phyloP scores from a whole-genome alignment of 2,888 invertebrate species.

The Dilophus febrilis region DNA sequence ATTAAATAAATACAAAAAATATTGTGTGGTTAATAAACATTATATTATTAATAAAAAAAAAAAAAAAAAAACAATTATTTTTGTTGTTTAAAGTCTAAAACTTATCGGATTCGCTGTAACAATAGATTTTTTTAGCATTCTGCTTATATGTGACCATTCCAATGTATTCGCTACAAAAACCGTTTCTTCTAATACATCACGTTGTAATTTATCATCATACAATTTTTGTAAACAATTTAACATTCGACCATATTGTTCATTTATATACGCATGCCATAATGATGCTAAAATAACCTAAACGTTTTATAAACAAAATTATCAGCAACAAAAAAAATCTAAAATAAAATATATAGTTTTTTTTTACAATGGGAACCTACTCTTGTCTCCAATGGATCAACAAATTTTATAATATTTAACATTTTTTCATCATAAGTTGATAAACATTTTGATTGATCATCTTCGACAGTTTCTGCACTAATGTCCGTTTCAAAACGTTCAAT shows the following conservation, averaged over 20 bases:
- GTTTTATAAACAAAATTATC: no score
- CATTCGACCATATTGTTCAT: constrained; percentile 66
- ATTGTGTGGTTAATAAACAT: no score
- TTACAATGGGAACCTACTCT: constrained; percentile 37
- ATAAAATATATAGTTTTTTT: no score
- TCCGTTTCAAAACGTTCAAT: constrained; percentile 16
- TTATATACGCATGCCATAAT: constrained; percentile 63
- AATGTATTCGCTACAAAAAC: constrained; percentile 18
- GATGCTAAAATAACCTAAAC: constrained; percentile 57
- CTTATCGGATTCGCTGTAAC: constrained; percentile 23
- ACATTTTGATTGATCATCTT: constrained; percentile 11
- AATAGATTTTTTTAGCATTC: constrained; percentile 19
- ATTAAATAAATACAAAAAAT: no score
- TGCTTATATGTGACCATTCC: constrained; percentile 23
- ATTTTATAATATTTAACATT: no score
- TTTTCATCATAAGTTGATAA: constrained; percentile 35
- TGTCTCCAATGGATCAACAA: constrained; percentile 57
- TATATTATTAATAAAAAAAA: no score
- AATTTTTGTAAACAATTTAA: constrained; percentile 57
- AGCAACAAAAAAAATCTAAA: no score
- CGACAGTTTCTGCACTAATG: constrained; percentile 9
- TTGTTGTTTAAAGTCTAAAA: no score
- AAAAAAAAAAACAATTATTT: no score
- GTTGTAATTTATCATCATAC: constrained; percentile 63
- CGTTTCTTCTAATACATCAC: constrained; percentile 38